Conservation (phyloP, 2,113 vertebrate species). For the Tapirus terrestris region DNA sequence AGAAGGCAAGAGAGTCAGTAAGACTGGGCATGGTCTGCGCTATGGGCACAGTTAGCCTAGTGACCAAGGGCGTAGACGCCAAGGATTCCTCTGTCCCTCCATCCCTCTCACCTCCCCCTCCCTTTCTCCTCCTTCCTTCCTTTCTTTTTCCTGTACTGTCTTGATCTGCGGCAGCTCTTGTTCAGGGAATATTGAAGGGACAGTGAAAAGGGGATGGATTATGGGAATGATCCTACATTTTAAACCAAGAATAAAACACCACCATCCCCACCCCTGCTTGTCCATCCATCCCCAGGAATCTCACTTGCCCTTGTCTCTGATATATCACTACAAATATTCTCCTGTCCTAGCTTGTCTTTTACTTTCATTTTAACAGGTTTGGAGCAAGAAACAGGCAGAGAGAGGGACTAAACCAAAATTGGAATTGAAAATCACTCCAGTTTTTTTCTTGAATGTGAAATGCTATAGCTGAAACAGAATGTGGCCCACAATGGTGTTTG, state of each 20-base stretch:
- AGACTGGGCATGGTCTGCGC: background rate
- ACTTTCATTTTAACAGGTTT: background rate
- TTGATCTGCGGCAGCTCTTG: background rate
- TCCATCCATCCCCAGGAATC: background rate
- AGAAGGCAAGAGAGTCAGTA: background rate
- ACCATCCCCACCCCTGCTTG: no score
- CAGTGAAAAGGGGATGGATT: background rate
- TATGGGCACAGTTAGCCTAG: background rate
- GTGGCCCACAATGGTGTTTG: background rate
- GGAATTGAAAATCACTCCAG: background rate
- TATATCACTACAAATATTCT: background rate
- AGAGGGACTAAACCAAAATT: background rate
- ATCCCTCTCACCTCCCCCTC: no score
- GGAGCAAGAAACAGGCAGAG: background rate
- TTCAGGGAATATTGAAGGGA: background rate
- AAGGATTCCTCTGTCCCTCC: background rate
- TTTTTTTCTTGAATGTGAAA: constrained; percentile 16
- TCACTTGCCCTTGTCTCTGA: background rate
- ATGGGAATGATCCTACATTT: background rate
- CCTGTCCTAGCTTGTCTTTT: no score
- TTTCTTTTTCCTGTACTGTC: background rate
- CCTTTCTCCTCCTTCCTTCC: background rate
- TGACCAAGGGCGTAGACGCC: background rate
- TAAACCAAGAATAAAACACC: background rate
- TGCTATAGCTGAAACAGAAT: background rate